A percentile compares a stretch with the other conserved stretches of the same genome.
Evolutionary conservation across 1,140 invertebrate species (phyloP).

Genomic region (Plectus sambesii): DNA sequence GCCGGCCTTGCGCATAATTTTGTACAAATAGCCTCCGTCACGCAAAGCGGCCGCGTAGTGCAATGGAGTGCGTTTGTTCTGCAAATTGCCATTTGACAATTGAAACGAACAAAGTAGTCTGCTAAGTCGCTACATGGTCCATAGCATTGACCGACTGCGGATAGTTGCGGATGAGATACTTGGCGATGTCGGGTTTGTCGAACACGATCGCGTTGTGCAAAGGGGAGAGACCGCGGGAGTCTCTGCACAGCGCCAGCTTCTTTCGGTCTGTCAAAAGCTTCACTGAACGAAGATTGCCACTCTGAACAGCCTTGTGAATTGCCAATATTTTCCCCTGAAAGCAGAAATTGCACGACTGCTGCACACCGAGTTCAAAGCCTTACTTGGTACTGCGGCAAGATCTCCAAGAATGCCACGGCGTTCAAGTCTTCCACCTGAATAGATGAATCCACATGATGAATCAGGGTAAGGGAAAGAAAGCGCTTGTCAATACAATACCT

Average conservation of each 20-base stretch:
- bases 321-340: conserved; percentile 70
- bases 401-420: conserved; percentile 73
- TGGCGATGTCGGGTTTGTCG: conserved; percentile 80
- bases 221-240: conserved; percentile 60
- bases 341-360: conserved; percentile 7
- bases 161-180: conserved; percentile 56
- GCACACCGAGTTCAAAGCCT: conserved; percentile 25
- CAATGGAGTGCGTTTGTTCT: conserved; percentile 70
- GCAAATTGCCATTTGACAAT: conserved; percentile 9
- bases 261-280: conserved; percentile 73
- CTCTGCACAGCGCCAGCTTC: conserved; percentile 74
- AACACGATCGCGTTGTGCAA: conserved; percentile 82
- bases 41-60: conserved; percentile 71
- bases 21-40: conserved; percentile 76
- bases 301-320: conserved; percentile 70
- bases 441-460: too few species aligned
- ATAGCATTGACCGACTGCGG: conserved; percentile 56
- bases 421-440: conserved; percentile 52
- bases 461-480: too few species aligned
- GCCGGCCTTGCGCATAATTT: conserved; percentile 68
- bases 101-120: conserved; percentile 2
- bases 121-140: conserved; percentile 34
- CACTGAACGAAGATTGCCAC: conserved; percentile 68
- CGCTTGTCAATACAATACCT: conserved; percentile 51
- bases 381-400: conserved; percentile 79